Evolutionary conservation across 35 echinoderm and acorn worm genomes (phyloP).

Genomic region (Apostichopus californicus): DNA sequence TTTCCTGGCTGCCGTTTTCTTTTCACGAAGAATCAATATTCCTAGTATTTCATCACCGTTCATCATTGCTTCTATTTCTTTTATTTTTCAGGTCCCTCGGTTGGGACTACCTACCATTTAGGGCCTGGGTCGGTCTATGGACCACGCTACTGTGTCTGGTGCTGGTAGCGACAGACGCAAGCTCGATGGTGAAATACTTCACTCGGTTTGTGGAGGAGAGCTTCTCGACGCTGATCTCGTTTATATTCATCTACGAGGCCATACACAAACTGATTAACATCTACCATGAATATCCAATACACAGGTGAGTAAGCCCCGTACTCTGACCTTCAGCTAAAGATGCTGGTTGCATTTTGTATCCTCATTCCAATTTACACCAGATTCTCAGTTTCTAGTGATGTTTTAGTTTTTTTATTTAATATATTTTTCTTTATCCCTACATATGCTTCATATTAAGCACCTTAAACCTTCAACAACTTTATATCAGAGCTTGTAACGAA

Average conservation of each 20-base stretch:
- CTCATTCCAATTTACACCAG: no score
- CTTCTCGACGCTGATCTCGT: slow-evolving; percentile 91
- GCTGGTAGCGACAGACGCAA: slow-evolving; percentile 83
- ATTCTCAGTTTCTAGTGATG: background rate
- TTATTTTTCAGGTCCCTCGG: background rate
- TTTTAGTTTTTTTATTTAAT: background rate
- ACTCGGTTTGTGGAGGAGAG: slow-evolving; percentile 96
- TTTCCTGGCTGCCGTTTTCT: no score
- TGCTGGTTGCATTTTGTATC: no score
- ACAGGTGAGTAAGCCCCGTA: slow-evolving; percentile 15
- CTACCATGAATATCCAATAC: slow-evolving; percentile 74
- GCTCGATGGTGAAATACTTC: slow-evolving; percentile 92
- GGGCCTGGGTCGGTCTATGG: slow-evolving; percentile 92
- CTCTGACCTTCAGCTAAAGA: no score
- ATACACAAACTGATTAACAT: slow-evolving; percentile 78
- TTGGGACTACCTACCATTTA: slow-evolving; percentile 81
- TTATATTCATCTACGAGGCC: slow-evolving; percentile 92
- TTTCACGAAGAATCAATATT: no score
- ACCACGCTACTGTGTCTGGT: slow-evolving; percentile 69
- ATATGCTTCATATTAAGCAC: no score
- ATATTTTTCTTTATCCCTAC: no score
- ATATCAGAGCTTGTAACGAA: no score
- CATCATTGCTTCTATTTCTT: background rate
- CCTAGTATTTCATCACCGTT: no score
- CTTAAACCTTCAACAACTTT: no score